These are phyloP conservation scores for Oegoconia quadripuncta DNA, from an alignment of 2,888 invertebrate species.

Conservation along the genomic window DNA sequence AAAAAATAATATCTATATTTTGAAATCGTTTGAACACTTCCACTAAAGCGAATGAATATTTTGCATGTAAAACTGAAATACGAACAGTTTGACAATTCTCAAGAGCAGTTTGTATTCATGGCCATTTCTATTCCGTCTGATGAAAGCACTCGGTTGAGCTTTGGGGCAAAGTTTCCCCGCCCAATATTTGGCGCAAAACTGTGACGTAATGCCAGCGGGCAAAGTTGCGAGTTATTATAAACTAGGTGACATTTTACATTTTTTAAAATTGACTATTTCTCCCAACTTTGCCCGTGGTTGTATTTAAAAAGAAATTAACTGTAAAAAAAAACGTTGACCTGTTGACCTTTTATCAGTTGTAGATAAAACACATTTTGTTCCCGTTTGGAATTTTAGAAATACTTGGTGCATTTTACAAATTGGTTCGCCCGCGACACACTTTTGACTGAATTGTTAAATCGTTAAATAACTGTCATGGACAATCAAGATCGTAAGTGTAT, in stretches of 20 bases:
- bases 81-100: too few species aligned
- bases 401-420: too few species aligned
- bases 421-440: too few species aligned
- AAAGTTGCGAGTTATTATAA: not conserved
- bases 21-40: too few species aligned
- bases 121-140: too few species aligned
- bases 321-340: too few species aligned
- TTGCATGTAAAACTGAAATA: too few species aligned
- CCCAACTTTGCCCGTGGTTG: not conserved
- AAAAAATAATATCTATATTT: too few species aligned
- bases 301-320: not conserved
- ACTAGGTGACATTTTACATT: not conserved
- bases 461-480: conserved; percentile 9
- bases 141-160: too few species aligned
- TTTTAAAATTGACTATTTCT: not conserved
- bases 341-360: not conserved
- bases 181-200: not conserved
- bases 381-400: not conserved
- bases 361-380: not conserved
- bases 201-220: not conserved
- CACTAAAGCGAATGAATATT: too few species aligned
- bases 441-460: not conserved
- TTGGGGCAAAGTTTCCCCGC: too few species aligned
- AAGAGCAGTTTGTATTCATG: too few species aligned
- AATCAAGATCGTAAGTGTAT: conserved; percentile 12